Conservation (phyloP, 2,888 invertebrate genomes). For the Drosophila cognata region DNA sequence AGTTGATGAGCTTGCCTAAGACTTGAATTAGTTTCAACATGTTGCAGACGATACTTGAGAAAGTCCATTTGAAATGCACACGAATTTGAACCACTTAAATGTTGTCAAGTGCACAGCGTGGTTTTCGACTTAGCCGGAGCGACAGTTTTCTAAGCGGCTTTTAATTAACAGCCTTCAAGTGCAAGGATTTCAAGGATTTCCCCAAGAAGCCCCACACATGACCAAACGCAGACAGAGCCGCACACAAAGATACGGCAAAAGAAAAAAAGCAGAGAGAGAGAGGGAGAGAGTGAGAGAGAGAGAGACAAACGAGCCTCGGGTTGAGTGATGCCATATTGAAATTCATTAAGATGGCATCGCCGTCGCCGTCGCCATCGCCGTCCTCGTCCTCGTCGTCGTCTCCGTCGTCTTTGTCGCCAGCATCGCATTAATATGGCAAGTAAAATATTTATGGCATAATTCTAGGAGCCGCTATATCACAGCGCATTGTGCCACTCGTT, state of each 20-base stretch:
- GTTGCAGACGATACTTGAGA: slow-evolving; percentile 20
- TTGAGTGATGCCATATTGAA: slow-evolving; percentile 74
- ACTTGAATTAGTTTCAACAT: slow-evolving; percentile 44
- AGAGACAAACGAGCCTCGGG: slow-evolving; percentile 1
- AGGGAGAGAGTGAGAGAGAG: neutral
- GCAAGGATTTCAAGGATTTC: slow-evolving; percentile 68
- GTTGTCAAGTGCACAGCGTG: slow-evolving; percentile 47
- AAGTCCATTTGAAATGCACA: slow-evolving; percentile 47
- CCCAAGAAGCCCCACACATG: slow-evolving; percentile 32
- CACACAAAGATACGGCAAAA: neutral
- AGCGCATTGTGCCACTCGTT: slow-evolving; percentile 68
- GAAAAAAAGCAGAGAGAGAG: neutral
- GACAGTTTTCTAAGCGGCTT: slow-evolving; percentile 72
- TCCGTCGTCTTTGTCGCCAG: slow-evolving; percentile 29
- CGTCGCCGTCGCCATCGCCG: slow-evolving; percentile 18
- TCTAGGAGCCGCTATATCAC: slow-evolving; percentile 68
- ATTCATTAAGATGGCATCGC: slow-evolving; percentile 75
- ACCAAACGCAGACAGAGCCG: slow-evolving; percentile 3
- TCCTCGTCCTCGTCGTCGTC: slow-evolving; percentile 10
- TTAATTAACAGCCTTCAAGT: slow-evolving; percentile 79
- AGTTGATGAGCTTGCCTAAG: neutral
- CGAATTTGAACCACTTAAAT: slow-evolving; percentile 64
- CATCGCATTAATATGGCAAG: slow-evolving; percentile 76
- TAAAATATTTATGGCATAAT: slow-evolving; percentile 81
- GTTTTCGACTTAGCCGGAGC: slow-evolving; percentile 36